Evolutionary conservation across 2,113 vertebrate species (phyloP), one percentile per base, ranked within the genome.

Genomic region (Vidua chalybeata): DNA sequence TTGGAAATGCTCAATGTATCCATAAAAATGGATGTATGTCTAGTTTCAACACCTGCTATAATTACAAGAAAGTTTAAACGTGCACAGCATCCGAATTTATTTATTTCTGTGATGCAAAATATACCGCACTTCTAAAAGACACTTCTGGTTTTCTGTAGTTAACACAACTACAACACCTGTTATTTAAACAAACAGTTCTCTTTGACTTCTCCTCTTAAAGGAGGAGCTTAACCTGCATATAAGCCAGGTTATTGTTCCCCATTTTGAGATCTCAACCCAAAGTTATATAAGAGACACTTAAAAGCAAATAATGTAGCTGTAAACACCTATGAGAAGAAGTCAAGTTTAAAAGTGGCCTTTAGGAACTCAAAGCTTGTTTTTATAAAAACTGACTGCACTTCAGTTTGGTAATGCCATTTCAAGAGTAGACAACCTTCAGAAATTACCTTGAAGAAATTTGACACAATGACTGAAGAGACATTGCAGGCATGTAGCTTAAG

Each of bases 391-490:
- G 7, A 54, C 22, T 43, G 30, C 49, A 20, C 84, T 91, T 89
- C 31, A 76, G 56, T 22, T 61, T 77, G 19, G 72, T 80, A 78
- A 83, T 48, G 21, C 10, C 33, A 41, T 24, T 93, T 64, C 26
- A 74, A 96, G 13, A 67, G 33, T 63, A 88, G 79, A 39, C 37
- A 92, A 18, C 35, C 20, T 43, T 56, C 18, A 80, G 76, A 84
- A 93, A 94, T 98, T 98, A 99, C 99, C 99, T 99, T 97, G 99
- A 99, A 96, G 98, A 99, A 95, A 99, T 98, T 15, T 99, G 99
- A 97, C 99, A 99, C 91, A 99, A 97, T 8, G 99, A 99, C 91
- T 99, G 99, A 92, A 99, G 98, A 93, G 99, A 99, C 91, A 98
- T 98, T 90, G 98, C 87, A 94, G 98, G 98, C 99, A 99, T 98